Conservation (phyloP, 2,888 invertebrate genomes). For the Anthophora plumipes region DNA sequence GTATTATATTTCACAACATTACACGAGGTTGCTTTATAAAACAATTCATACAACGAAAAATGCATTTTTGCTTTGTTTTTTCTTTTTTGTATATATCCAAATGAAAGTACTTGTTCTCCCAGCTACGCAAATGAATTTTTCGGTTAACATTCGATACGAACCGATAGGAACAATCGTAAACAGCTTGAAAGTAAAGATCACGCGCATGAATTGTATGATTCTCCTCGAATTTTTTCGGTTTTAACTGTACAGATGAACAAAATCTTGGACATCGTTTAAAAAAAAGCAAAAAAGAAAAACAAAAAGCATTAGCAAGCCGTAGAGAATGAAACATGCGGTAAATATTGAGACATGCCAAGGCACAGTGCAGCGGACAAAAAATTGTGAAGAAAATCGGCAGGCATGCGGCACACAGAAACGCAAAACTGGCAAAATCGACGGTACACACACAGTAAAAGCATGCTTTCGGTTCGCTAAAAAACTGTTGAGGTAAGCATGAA, state of each 20-base stretch:
- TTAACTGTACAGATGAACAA: neutral
- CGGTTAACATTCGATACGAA: neutral
- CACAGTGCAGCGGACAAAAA: slow-evolving; percentile 44
- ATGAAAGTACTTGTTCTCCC: slow-evolving; percentile 35
- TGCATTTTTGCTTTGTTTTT: no score
- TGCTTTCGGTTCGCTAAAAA: slow-evolving; percentile 19
- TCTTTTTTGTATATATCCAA: no score
- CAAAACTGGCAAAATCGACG: slow-evolving; percentile 20
- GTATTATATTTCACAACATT: no score
- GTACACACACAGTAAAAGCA: slow-evolving; percentile 1
- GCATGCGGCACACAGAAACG: neutral
- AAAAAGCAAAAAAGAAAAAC: no score
- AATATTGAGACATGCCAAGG: slow-evolving; percentile 23
- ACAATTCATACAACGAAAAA: no score
- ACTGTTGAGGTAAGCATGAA: slow-evolving; percentile 29
- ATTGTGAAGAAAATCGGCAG: neutral
- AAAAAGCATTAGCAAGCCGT: slow-evolving; percentile 55
- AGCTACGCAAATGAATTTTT: neutral
- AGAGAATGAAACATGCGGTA: slow-evolving; percentile 44
- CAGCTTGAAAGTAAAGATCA: neutral
- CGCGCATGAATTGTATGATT: neutral
- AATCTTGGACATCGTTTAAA: slow-evolving; percentile 9
- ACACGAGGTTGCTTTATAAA: no score
- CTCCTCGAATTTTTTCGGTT: neutral
- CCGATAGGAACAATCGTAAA: neutral